Evolutionary conservation across 2,113 vertebrate genomes (phyloP), one percentile per base, ranked within the genome.

Genomic region (Psittacus erithacus): DNA sequence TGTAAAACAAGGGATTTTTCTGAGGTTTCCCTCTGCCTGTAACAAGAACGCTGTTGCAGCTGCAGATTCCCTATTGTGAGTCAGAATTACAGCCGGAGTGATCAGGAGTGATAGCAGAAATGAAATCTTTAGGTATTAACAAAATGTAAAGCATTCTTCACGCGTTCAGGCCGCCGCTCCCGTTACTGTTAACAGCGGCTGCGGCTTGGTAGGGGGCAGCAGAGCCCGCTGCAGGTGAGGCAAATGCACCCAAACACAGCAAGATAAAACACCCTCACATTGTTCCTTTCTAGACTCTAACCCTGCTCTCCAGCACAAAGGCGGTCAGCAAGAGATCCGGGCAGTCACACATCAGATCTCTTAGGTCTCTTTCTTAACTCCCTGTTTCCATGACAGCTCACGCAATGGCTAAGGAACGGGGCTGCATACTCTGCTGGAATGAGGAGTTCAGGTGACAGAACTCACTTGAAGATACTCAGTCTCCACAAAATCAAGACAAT

Each of bases 201-300:
- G 47, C 52, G 47, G 17, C 46, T 67, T 95, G 91, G 71, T 33
- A 95, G 93, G 39, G 93, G 95, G 95, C 96, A 95, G 95, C 95
- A 96, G 81, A 95, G 91, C 47, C 92, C 86, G 43, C 1, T 1
- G 23, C 86, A 93, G 81, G 69, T 4, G 52, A 33, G 3, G 70
- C 44, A 57, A 73, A 65, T 0, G 12, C 29, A 46, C 59, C 62
- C 13, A 47, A 59, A 39, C 17, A 29, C 9, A 70, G 20, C 13
- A 27, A 18, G 39, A 20, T 11, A 62, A 70, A 83, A 35, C 24
- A 49, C 1, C 55, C 68, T 3, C 44, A 28, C 20, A 3, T 2
- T 7, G 38, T 17, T 82, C 17, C 2, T 28, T 22, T 38, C 49
- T 53, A 33, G 19, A 33, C 46, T 86, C 74, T 29, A 39, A 13